A percentile compares a stretch with the other conserved stretches of the same genome.
Conservation (phyloP, 2,888 invertebrate genomes). For the Sarcophaga carnaria region DNA sequence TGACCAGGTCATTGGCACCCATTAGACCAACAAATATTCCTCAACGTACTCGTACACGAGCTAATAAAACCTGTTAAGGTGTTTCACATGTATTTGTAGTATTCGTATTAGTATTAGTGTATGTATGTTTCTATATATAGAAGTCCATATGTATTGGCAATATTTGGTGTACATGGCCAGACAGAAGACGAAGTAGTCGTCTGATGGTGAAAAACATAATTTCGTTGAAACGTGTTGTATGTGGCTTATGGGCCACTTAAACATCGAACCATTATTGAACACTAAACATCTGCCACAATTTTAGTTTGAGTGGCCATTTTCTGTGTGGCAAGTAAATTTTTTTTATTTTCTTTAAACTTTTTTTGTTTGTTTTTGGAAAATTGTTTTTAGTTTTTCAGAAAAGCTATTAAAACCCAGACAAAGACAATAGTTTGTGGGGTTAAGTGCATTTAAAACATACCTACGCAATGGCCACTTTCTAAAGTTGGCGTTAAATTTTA, state of each 20-base stretch:
- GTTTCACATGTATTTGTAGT: conserved; percentile 33
- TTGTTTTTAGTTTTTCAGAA: not conserved
- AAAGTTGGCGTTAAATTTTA: too few relatives aligned
- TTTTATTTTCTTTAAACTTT: not conserved
- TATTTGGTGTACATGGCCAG: conserved; percentile 1
- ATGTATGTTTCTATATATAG: not conserved
- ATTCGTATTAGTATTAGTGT: not conserved
- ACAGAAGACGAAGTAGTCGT: not conserved
- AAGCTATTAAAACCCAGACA: too few relatives aligned
- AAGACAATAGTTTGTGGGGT: too few relatives aligned
- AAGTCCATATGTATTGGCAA: not conserved
- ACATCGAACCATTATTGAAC: conserved; percentile 46
- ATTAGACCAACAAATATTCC: conserved; percentile 15
- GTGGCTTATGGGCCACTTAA: conserved; percentile 52
- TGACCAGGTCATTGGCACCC: conserved; percentile 54
- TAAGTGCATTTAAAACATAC: too few relatives aligned
- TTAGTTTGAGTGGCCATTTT: not conserved
- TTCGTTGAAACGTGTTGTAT: conserved; percentile 27
- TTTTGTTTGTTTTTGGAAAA: not conserved
- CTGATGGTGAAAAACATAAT: conserved; percentile 26
- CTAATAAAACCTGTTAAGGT: conserved; percentile 1
- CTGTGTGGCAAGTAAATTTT: not conserved
- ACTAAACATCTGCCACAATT: conserved; percentile 42
- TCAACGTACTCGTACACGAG: not conserved
- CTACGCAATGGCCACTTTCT: too few relatives aligned